Percentiles rank a stretch among this genome's conserved stretches.
Evolutionary conservation across 1,140 invertebrate genomes (phyloP).

Genomic region (Meloidogyne hapla): DNA sequence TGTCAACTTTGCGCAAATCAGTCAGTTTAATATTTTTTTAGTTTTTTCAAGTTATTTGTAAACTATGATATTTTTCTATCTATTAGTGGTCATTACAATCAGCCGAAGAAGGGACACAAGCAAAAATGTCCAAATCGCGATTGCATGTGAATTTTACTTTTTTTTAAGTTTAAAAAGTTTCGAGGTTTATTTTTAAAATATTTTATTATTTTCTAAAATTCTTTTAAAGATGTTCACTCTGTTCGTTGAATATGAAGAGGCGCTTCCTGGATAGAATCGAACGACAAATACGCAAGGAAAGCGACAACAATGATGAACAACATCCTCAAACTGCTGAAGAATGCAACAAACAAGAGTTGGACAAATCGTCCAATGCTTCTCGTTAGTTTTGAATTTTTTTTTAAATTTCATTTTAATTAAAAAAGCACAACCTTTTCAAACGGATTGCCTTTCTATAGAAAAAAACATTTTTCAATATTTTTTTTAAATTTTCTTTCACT

Average conservation of each 20-base stretch:
- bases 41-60: too few species aligned
- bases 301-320: background rate
- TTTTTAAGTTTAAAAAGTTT: constrained; percentile 9
- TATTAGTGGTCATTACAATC: constrained; percentile 53
- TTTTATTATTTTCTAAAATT: background rate
- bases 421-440: background rate
- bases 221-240: constrained; percentile 48
- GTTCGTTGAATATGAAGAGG: constrained; percentile 52
- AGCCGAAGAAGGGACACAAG: constrained; percentile 61
- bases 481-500: background rate
- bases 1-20: constrained; percentile 62
- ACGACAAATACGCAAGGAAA: constrained; percentile 32
- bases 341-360: background rate
- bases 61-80: too few species aligned
- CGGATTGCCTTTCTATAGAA: background rate
- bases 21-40: constrained; percentile 5
- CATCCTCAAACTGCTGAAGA: background rate
- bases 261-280: constrained; percentile 54
- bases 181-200: too few species aligned
- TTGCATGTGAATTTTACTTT: constrained; percentile 46
- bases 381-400: background rate
- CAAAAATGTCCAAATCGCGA: constrained; percentile 55
- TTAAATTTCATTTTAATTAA: background rate
- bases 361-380: background rate
- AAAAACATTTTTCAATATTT: background rate